Evolutionary conservation across 2,888 invertebrate species (phyloP).

Genomic region (Alentia gelatinosa): DNA sequence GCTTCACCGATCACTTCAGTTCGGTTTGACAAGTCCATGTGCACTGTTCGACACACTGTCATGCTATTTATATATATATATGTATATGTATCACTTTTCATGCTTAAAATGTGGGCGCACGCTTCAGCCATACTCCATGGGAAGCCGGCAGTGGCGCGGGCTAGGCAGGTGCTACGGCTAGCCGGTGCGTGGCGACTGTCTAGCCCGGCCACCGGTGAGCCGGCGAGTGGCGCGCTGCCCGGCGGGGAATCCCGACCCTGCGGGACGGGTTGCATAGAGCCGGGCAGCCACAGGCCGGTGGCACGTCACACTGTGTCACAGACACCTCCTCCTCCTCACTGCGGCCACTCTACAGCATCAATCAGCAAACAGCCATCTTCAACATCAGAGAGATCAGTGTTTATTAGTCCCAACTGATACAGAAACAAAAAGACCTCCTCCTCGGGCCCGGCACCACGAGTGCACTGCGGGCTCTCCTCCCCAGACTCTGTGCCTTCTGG

Average conservation of each 20-base stretch:
- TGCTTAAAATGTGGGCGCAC: neutral
- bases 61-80: neutral
- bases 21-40: constrained; percentile 23
- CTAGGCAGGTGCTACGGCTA: neutral
- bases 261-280: constrained; percentile 11
- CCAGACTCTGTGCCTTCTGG: neutral
- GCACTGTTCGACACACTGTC: neutral
- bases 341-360: too few species aligned
- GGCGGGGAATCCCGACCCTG: neutral
- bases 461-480: too few species aligned
- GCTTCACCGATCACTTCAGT: neutral
- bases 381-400: too few species aligned
- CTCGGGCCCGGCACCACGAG: too few species aligned
- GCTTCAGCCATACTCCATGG: neutral
- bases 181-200: neutral
- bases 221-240: neutral
- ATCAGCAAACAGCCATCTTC: too few species aligned
- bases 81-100: neutral
- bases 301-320: neutral
- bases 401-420: too few species aligned
- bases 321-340: too few species aligned
- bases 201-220: neutral
- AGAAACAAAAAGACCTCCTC: neutral
- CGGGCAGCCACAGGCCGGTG: neutral
- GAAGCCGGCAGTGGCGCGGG: neutral